phyloP scores from a whole-genome alignment of 2,797 vertebrate species.

The Centroberyx gerrardi region DNA sequence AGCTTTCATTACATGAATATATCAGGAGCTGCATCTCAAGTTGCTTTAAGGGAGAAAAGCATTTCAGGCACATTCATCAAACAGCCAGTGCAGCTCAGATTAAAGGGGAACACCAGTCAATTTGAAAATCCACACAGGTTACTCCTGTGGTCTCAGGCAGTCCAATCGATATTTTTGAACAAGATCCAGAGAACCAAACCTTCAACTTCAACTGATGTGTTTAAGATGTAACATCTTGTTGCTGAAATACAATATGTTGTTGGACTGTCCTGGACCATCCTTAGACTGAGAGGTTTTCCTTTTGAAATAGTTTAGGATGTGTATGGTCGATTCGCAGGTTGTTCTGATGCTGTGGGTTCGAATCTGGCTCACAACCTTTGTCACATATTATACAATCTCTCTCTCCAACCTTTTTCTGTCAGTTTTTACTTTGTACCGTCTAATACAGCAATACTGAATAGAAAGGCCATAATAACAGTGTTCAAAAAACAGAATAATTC shows the following conservation, averaged over 20 bases:
- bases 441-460: conserved; percentile 38
- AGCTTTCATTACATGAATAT: conserved; percentile 50
- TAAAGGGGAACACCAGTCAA: conserved; percentile 64
- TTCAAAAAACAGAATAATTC: conserved; percentile 68
- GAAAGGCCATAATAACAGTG: conserved; percentile 61
- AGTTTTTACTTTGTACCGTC: conserved; percentile 49
- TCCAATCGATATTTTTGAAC: conserved; percentile 46
- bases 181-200: conserved; percentile 23
- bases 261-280: not conserved
- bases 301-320: conserved; percentile 24
- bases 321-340: conserved; percentile 32
- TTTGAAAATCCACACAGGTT: conserved; percentile 72
- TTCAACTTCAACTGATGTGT: not conserved
- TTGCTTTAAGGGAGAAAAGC: conserved; percentile 71
- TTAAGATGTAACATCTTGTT: not conserved
- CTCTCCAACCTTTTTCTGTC: conserved; percentile 55
- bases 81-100: conserved; percentile 56
- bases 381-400: conserved; percentile 59
- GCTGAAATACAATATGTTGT: conserved; percentile 25
- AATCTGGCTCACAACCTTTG: conserved; percentile 42
- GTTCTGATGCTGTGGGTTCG: conserved; percentile 29
- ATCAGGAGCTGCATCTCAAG: conserved; percentile 48
- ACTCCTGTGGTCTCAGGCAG: conserved; percentile 33
- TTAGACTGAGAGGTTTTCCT: not conserved
- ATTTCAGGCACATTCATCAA: conserved; percentile 75